Base-by-base conservation (phyloP, 2,888 invertebrate genomes). In the Apeira syringaria region DNA sequence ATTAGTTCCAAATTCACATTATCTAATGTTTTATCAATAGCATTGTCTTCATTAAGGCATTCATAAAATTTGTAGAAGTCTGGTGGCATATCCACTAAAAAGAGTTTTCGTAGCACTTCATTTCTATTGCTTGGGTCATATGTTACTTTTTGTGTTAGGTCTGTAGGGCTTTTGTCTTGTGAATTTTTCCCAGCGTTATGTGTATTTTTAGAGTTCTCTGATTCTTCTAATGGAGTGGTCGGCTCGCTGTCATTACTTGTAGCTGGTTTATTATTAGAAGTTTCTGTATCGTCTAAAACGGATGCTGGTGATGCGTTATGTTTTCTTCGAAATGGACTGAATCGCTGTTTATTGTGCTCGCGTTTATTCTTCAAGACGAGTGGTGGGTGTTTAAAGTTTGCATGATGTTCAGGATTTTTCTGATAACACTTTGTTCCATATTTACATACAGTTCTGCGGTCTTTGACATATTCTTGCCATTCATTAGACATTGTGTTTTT, bases 31-130 rank as follows among this genome's bases (percentile, higher is more conserved):
- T 92, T 91, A 66, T 90, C 78, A 7, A 95, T 92, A 7, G 63
- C 56, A 53, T 91, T 83, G 9, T 89, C 85, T 10, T 87, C 63
- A 64, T 91, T 87, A 47, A 96, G 93, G 63, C 95, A 95, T 30
- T 95, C 92, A 92, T 94, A 97, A 73, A 98, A 96, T 41, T 92
- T 87, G 64, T 93, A 97, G 75, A 98, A 98, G 77, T 98, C 98
- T n/a, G 91, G 74, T 0, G 98, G 98, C 97, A 98, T 97, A 48
- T 95, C 92, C 0, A 96, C 92, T 15, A 97, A 77, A 76, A 97
- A 98, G 54, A 95, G 92, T 38, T 94, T 90, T 58, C 94, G 92
- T 31, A 97, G 93, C 91, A 93, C 45, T 76, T 70, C 63, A 81
- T 88, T 36, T 80, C 91, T 89, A 31, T 77, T 20, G 7, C 1